Conservation (phyloP, 2,888 invertebrate species). For the Geophilus truncorum region DNA sequence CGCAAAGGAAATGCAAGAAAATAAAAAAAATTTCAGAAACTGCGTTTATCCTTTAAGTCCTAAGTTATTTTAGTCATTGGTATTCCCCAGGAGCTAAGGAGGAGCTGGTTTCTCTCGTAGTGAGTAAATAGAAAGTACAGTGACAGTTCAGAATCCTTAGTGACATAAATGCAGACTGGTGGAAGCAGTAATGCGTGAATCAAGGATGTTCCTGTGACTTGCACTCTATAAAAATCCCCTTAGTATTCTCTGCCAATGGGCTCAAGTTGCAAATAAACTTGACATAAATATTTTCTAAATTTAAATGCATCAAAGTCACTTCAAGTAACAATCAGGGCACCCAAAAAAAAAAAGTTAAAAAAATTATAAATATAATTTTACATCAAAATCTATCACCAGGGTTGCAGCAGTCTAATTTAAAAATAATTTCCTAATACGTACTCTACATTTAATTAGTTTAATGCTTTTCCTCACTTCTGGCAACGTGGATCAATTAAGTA, state of each 20-base stretch:
- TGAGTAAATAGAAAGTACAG: not conserved
- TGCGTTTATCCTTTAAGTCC: no score
- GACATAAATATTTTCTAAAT: not conserved
- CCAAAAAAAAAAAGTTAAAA: not conserved
- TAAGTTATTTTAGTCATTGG: no score
- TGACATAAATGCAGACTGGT: not conserved
- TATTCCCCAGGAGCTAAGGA: not conserved
- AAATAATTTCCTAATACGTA: no score
- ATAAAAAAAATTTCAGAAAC: not conserved
- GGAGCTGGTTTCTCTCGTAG: not conserved
- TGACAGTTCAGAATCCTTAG: not conserved
- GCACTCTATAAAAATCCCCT: not conserved
- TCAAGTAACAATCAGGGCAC: no score
- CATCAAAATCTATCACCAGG: no score
- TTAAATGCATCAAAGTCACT: not conserved
- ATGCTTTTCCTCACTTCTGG: no score
- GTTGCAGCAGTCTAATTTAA: no score
- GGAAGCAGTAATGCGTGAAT: not conserved
- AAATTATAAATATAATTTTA: not conserved
- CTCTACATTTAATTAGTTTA: no score
- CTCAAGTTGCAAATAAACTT: not conserved
- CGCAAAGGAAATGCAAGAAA: not conserved
- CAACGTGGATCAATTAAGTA: not conserved
- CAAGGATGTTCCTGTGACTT: not conserved
- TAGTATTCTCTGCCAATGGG: not conserved